Base-by-base conservation (phyloP, 2,797 vertebrate genomes). In the Ctenochaetus hawaiiensis region DNA sequence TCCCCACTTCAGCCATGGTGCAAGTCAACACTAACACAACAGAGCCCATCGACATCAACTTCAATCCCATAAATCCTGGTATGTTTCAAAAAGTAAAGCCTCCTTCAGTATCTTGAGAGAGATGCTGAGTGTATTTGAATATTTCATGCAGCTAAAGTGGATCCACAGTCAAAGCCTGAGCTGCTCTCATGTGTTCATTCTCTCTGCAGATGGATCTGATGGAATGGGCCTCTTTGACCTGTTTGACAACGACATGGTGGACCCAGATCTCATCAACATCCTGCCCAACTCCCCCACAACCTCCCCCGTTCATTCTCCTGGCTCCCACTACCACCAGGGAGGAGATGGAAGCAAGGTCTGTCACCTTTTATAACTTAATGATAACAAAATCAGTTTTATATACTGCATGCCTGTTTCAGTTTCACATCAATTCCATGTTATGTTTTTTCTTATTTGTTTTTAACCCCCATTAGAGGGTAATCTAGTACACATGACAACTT, bases 221-320 rank as follows among this genome's bases (percentile, higher is more conserved):
- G 98, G 95, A 84, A 99, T 99, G 95, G 93, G 92, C 67, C 93
- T 99, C 91, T 97, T 99, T 92, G 98, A 99, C 90, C 94, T 99
- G 78, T 95, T 99, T 90, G 98, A 95, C 82, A 97, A 97, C 60
- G 98, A 99, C 79, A 96, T 99, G 90, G 94, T 95, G 89, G 98
- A 99, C 92, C 96, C 96, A 63, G 98, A 99, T 90, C 96, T 99
- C 83, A 99, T 99, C 89, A 99, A 96, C 94, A 99, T 99, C 87
- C 94, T 99, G 90, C 97, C 97, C 89, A 97, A 97, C 85, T 99
- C 97, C 69, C 98, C 98, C 77, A 97, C 96, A 80, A 96, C 96
- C 70, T 99, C 98, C 49, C 98, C 97, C 34, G 98, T 96, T 78
- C 97, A 99, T 94, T 99, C 98, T 62, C 98, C 97, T 22, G 96